phyloP scores from a whole-genome alignment of 1,140 invertebrate genomes.

The Drosophila tani region DNA sequence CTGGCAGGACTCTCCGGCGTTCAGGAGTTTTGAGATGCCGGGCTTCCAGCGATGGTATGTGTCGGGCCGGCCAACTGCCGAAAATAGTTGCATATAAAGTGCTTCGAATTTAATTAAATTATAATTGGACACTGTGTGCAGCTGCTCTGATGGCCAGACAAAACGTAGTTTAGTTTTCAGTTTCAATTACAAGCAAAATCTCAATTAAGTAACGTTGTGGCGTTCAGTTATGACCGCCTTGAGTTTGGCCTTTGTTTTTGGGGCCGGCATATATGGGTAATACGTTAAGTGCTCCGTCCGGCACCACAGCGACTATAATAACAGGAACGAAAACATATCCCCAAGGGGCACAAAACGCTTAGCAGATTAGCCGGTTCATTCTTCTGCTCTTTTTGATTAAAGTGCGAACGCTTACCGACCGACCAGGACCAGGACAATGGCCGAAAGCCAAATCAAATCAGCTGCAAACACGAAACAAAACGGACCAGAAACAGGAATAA shows the following conservation, averaged over 20 bases:
- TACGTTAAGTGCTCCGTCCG: slow-evolving; percentile 59
- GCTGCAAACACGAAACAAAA: slow-evolving; percentile 42
- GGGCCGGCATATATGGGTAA: slow-evolving; percentile 57
- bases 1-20: slow-evolving; percentile 26
- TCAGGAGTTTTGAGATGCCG: slow-evolving; percentile 44
- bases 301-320: slow-evolving; percentile 18
- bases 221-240: slow-evolving; percentile 33
- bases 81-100: slow-evolving; percentile 53
- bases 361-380: slow-evolving; percentile 65
- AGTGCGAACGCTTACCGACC: slow-evolving; percentile 69
- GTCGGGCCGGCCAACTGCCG: slow-evolving; percentile 34
- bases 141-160: slow-evolving; percentile 44
- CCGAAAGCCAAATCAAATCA: slow-evolving; percentile 74
- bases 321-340: slow-evolving; percentile 40
- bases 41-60: slow-evolving; percentile 24
- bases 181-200: slow-evolving; percentile 52
- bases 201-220: slow-evolving; percentile 53
- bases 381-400: slow-evolving; percentile 68
- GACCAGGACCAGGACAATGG: slow-evolving; percentile 54
- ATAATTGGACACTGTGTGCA: slow-evolving; percentile 62
- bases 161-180: slow-evolving; percentile 52
- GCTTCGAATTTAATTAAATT: slow-evolving; percentile 77
- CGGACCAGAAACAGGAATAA: slow-evolving; percentile 53
- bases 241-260: slow-evolving; percentile 3
- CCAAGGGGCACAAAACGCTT: slow-evolving; percentile 58